These are phyloP conservation scores for Syrista parreyssii DNA, from an alignment of 2,888 invertebrate species.

Conservation along the genomic window DNA sequence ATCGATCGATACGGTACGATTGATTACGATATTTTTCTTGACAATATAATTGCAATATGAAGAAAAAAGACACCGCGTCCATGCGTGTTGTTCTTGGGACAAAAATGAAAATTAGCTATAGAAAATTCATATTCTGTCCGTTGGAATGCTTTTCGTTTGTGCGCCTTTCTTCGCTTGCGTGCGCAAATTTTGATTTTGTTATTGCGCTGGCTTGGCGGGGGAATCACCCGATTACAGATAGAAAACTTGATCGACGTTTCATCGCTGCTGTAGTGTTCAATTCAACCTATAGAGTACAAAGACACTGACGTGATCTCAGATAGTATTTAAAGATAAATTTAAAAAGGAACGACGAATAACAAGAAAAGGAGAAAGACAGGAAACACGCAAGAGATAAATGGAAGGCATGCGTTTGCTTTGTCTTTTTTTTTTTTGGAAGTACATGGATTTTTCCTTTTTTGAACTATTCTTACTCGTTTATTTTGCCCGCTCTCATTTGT, in stretches of 20 bases:
- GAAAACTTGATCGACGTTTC: not conserved
- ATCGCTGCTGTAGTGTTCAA: constrained; percentile 31
- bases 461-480: not conserved
- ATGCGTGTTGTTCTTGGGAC: not conserved
- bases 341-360: not conserved
- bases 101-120: not conserved
- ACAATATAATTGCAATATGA: not conserved
- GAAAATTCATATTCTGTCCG: not conserved
- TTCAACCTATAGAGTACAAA: constrained; percentile 57
- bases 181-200: not conserved
- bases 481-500: not conserved
- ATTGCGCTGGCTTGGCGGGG: not conserved
- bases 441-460: not conserved
- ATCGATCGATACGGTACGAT: not conserved
- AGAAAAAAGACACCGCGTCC: not conserved
- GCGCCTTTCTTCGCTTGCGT: not conserved
- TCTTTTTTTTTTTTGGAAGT: not conserved
- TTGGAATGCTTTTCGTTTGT: not conserved
- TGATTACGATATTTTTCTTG: not conserved
- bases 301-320: constrained; percentile 54
- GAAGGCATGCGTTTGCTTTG: not conserved
- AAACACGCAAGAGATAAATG: not conserved
- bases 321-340: constrained; percentile 25
- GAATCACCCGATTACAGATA: not conserved
- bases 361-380: not conserved